Evolutionary conservation across 2,113 vertebrate genomes (phyloP).

Genomic region (Holacanthus passer): DNA sequence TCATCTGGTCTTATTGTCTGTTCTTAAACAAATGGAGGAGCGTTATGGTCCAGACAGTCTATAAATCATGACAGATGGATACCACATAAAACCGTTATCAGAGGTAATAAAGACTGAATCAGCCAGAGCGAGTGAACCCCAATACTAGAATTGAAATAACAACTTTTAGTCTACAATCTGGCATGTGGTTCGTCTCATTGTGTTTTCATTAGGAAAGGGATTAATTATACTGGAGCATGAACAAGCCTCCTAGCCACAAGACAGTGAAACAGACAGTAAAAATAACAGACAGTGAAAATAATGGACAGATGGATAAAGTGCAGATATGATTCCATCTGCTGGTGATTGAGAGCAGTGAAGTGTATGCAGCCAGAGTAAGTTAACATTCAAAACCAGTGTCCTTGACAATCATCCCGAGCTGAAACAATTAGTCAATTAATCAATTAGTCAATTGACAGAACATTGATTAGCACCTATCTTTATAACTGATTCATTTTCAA

Average conservation of each 20-base stretch:
- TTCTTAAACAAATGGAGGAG: conserved; percentile 21
- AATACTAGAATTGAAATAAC: not conserved
- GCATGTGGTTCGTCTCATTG: not conserved
- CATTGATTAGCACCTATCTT: no score
- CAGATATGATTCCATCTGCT: conserved; percentile 46
- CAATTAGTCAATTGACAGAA: not conserved
- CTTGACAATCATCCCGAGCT: not conserved
- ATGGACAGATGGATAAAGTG: not conserved
- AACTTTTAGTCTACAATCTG: not conserved
- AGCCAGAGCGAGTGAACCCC: not conserved
- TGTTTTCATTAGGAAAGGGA: not conserved
- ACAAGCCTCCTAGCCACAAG: not conserved
- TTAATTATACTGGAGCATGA: not conserved
- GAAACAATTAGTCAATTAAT: not conserved
- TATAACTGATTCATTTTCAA: no score
- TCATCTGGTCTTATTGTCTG: conserved; percentile 24
- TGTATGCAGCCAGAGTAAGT: not conserved
- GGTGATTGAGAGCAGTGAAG: conserved; percentile 13
- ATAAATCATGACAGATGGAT: conserved; percentile 11
- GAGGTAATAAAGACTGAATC: conserved; percentile 25
- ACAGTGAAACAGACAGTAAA: not conserved
- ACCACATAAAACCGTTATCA: conserved; percentile 1
- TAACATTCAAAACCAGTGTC: not conserved
- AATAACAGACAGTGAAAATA: not conserved
- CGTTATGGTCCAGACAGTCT: conserved; percentile 12